These are phyloP conservation scores for Xanthorhoe spadicearia DNA, from an alignment of 2,888 invertebrate genomes.

Conservation along the genomic window DNA sequence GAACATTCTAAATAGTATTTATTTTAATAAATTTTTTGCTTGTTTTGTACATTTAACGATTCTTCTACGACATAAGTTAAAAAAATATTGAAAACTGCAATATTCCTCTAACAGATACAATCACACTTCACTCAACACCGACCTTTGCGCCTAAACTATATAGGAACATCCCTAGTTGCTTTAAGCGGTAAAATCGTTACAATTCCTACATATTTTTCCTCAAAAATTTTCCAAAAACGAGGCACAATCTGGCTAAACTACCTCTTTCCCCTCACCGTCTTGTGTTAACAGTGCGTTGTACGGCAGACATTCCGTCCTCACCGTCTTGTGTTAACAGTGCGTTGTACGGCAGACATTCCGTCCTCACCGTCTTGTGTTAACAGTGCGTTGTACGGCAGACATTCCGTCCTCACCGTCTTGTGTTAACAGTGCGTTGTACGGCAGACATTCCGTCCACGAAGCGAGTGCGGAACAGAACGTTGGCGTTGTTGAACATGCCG, in stretches of 20 bases:
- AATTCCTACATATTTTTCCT: too few relatives aligned
- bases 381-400: constrained; percentile 92
- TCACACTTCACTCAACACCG: too few relatives aligned
- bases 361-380: constrained; percentile 80
- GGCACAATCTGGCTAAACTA: not conserved
- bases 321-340: constrained; percentile 77
- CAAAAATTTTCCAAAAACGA: not conserved
- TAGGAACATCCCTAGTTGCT: too few relatives aligned
- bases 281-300: constrained; percentile 86
- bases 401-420: constrained; percentile 70
- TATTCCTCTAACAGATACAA: too few relatives aligned
- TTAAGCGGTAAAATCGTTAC: too few relatives aligned
- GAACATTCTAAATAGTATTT: too few relatives aligned
- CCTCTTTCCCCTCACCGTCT: constrained; percentile 19
- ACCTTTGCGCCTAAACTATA: too few relatives aligned
- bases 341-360: constrained; percentile 95
- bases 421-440: constrained; percentile 87
- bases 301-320: constrained; percentile 95
- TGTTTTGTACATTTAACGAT: too few relatives aligned
- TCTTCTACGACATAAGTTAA: too few relatives aligned
- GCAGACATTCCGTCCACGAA: constrained; percentile 98
- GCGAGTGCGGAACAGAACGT: constrained; percentile 96
- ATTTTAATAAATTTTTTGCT: too few relatives aligned
- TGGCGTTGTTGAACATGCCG: constrained; percentile 99
- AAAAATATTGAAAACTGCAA: too few relatives aligned